Conservation (phyloP, 2,113 vertebrate species). For the Furnarius figulus region DNA sequence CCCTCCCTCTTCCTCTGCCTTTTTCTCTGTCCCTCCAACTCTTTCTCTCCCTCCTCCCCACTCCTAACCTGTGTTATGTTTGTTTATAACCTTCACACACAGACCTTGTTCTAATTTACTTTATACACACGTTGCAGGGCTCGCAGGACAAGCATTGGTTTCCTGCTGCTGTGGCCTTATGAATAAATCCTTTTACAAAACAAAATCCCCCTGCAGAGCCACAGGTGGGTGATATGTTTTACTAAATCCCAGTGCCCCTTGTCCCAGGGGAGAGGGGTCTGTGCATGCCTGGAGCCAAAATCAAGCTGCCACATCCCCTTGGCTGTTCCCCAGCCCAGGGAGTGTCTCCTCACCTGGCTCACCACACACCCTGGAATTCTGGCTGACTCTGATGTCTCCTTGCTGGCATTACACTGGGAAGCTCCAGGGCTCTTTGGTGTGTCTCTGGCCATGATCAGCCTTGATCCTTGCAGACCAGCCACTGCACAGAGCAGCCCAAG, state of each 20-base stretch:
- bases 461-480: accelerated
- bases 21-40: not conserved
- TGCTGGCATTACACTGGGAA: accelerated
- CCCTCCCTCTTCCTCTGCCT: slow-evolving; percentile 36
- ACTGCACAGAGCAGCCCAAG: not conserved
- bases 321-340: accelerated
- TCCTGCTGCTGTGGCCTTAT: slow-evolving; percentile 13
- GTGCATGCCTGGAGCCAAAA: accelerated
- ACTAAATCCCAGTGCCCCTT: not conserved
- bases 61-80: not conserved
- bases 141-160: slow-evolving; percentile 33
- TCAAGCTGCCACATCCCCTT: not conserved
- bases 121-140: slow-evolving; percentile 10
- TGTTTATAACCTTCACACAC: slow-evolving; percentile 23
- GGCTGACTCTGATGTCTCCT: accelerated
- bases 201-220: not conserved
- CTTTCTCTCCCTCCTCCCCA: not conserved
- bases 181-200: slow-evolving; percentile 48
- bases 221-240: not conserved
- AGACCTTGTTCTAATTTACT: slow-evolving; percentile 38
- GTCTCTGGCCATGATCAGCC: not conserved
- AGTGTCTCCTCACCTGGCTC: too few species aligned
- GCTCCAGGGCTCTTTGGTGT: not conserved
- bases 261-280: not conserved
- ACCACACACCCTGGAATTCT: not conserved